Conservation (phyloP, 2,113 vertebrate species). For the Marcusenius ussheri region DNA sequence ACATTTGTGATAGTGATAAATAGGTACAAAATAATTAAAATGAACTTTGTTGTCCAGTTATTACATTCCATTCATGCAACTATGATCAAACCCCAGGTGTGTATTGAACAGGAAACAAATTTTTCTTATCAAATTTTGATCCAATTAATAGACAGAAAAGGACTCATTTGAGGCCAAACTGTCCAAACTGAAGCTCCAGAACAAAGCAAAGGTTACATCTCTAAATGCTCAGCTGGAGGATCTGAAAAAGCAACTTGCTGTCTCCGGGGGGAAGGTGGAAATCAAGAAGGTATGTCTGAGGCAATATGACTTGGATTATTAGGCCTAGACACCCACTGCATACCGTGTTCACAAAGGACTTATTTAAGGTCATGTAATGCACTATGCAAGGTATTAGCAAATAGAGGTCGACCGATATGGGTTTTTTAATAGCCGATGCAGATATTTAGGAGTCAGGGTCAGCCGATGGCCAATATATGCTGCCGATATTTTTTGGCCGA, state of each 20-base stretch:
- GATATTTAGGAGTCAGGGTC: no score
- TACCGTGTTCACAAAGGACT: not conserved
- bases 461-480: no score
- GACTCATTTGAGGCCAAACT: conserved; percentile 69
- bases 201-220: conserved; percentile 79
- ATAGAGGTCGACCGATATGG: no score
- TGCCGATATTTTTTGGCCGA: no score
- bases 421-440: no score
- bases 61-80: not conserved
- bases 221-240: conserved; percentile 73
- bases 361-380: not conserved
- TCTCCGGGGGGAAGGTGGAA: conserved; percentile 47
- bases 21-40: not conserved
- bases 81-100: not conserved
- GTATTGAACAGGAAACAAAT: not conserved
- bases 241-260: conserved; percentile 61
- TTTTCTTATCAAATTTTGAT: conserved; percentile 5
- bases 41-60: not conserved
- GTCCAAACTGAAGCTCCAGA: conserved; percentile 78
- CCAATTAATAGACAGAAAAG: conserved; percentile 62
- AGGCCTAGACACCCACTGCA: not conserved
- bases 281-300: conserved; percentile 51
- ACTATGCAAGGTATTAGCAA: not conserved
- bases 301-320: not conserved
- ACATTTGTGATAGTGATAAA: not conserved